Base-by-base conservation (phyloP, 2,113 vertebrate genomes). In the Danionella cerebrum region DNA sequence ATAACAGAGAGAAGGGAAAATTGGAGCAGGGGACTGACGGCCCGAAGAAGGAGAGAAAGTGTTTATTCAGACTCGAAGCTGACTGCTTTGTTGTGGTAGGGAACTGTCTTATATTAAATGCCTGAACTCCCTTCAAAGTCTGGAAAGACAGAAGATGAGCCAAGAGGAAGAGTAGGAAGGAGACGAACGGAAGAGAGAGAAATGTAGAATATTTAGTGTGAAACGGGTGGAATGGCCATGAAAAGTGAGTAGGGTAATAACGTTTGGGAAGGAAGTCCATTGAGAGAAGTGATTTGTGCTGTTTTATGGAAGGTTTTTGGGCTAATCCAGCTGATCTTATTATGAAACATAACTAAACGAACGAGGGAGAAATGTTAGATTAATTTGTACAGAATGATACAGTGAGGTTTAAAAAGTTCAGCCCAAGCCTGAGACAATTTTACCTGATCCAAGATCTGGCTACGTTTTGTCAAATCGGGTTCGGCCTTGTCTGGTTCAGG, bases 81-180 rank as follows among this genome's bases (percentile, higher is more conserved):
- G 63, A 52, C 39, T 72, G 66, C 73, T 78, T 78, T 76, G 73
- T 78, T 78, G 76, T 76, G 73, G 76, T 65, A 67, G 64, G 52
- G 73, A 73, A 73, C 70, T 78, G 76, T 73, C 76, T 78, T 76
- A 73, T 73, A 71, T 76, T 78, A 78, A 66, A 54, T 58, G 67
- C 31, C 63, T 60, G 70, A 71, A 69, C 67, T 78, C 53, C 60
- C 69, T 77, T 78, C 63, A 70, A 74, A 71, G 71, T 69, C 64
- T 73, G 71, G 77, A 79, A 79, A 79, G 71, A 74, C 31, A 11
- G 39, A 70, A 64, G 71, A 76, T 55, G 71, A 58, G 74, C 73
- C 68, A 76, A 66, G 62, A 63, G 70, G 67, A 71, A 76, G 70
- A 62, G 71, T 39, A 35, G 3, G 62, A 67, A 42, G 22, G 54